Evolutionary conservation across 2,888 invertebrate genomes (phyloP).

Genomic region (Coenonympha arcania): DNA sequence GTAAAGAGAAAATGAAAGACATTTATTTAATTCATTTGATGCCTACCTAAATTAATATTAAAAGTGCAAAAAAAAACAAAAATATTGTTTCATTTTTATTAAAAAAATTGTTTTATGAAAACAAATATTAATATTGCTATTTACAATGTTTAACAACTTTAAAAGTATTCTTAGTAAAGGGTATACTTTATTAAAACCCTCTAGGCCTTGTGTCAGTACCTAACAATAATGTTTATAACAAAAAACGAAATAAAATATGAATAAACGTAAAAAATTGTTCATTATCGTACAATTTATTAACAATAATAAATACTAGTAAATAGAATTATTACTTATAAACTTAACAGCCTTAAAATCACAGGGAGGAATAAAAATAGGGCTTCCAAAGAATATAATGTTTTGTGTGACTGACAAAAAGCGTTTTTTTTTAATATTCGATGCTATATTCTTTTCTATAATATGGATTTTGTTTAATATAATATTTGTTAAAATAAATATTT

Average conservation of each 20-base stretch:
- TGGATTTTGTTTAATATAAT: background rate
- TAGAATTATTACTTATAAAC: slow-evolving; percentile 27
- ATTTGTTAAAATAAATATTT: background rate
- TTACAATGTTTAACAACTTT: background rate
- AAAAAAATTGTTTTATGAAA: too few relatives aligned
- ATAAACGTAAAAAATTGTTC: slow-evolving; percentile 8
- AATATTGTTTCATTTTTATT: too few relatives aligned
- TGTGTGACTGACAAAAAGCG: background rate
- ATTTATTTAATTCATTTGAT: background rate
- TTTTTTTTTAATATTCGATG: too few relatives aligned
- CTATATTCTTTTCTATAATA: too few relatives aligned
- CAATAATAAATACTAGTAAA: slow-evolving; percentile 13
- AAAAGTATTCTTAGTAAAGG: background rate
- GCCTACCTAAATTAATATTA: background rate
- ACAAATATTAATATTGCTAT: too few relatives aligned
- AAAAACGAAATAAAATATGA: slow-evolving; percentile 12
- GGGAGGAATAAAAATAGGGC: slow-evolving; percentile 28
- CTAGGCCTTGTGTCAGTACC: slow-evolving; percentile 3
- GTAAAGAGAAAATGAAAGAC: slow-evolving; percentile 1
- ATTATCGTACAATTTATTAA: slow-evolving; percentile 7
- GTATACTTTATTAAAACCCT: background rate
- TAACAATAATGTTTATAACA: slow-evolving; percentile 14
- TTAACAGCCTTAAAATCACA: slow-evolving; percentile 58
- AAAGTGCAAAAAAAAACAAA: too few relatives aligned
- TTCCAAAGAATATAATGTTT: background rate